These are phyloP conservation scores for Cheilosia soror DNA, from an alignment of 2,888 invertebrate genomes.

Conservation along the genomic window DNA sequence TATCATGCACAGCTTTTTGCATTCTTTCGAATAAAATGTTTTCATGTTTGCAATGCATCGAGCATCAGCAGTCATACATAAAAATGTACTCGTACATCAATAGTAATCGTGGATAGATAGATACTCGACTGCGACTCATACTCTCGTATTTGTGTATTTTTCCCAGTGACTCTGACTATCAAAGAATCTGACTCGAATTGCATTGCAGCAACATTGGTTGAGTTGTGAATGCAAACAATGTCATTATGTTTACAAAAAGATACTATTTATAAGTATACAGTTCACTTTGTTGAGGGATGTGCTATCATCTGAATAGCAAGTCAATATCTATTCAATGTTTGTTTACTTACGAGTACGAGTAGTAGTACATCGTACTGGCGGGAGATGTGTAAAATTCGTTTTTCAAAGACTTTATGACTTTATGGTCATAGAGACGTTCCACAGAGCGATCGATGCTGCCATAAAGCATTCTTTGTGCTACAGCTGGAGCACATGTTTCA, in stretches of 20 bases:
- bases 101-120: neutral
- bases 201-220: neutral
- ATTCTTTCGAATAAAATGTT: slow-evolving; percentile 17
- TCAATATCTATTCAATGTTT: slow-evolving; percentile 16
- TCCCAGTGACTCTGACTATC: neutral
- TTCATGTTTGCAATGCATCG: neutral
- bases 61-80: neutral
- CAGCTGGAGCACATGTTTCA: slow-evolving; percentile 7
- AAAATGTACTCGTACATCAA: neutral
- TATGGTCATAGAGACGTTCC: neutral
- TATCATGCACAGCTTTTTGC: neutral
- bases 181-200: neutral
- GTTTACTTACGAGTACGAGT: slow-evolving; percentile 3
- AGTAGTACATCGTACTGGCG: neutral
- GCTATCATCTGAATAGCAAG: slow-evolving; percentile 1
- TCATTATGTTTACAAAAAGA: slow-evolving; percentile 30
- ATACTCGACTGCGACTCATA: neutral
- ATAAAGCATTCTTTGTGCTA: too few species aligned
- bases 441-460: neutral
- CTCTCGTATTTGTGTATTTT: neutral
- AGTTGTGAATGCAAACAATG: slow-evolving; percentile 33
- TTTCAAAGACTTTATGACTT: slow-evolving; percentile 22
- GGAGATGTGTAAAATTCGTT: slow-evolving; percentile 19
- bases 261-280: slow-evolving; percentile 1
- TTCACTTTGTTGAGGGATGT: neutral